These are phyloP conservation scores for Hippocampus abdominalis DNA, from an alignment of 2,113 vertebrate species.

Conservation along the genomic window DNA sequence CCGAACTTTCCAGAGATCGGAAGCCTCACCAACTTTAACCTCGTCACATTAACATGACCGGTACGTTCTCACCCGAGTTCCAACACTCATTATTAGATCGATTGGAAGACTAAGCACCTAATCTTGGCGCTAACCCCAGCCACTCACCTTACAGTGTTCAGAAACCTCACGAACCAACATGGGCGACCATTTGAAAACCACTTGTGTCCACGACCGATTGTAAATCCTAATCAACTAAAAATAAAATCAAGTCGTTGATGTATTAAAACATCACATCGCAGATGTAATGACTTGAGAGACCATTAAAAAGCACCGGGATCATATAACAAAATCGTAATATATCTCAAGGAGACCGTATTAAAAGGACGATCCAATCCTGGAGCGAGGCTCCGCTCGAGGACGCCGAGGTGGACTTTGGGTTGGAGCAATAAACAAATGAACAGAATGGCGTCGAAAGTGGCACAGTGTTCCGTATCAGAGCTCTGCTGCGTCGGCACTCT, in stretches of 20 bases:
- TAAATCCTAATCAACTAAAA: slow-evolving; percentile 45
- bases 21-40: not conserved
- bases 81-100: too few relatives aligned
- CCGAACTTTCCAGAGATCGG: not conserved
- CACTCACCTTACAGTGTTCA: not conserved
- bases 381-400: slow-evolving; percentile 39
- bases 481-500: slow-evolving; percentile 84
- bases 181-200: slow-evolving; percentile 13
- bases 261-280: slow-evolving; percentile 48
- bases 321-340: slow-evolving; percentile 54
- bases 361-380: slow-evolving; percentile 53
- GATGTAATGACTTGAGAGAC: slow-evolving; percentile 47
- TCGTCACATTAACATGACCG: too few relatives aligned
- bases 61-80: not conserved
- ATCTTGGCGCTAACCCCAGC: not conserved
- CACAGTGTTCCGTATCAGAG: slow-evolving; percentile 69
- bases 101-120: not conserved
- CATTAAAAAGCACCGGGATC: slow-evolving; percentile 48
- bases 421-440: slow-evolving; percentile 71
- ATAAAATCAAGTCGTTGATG: slow-evolving; percentile 46
- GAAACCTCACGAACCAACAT: slow-evolving; percentile 42
- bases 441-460: slow-evolving; percentile 64
- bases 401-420: slow-evolving; percentile 53
- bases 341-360: slow-evolving; percentile 50
- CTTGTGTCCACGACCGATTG: slow-evolving; percentile 29